Conservation (phyloP, 2,113 vertebrate species). For the Petaurus breviceps region DNA sequence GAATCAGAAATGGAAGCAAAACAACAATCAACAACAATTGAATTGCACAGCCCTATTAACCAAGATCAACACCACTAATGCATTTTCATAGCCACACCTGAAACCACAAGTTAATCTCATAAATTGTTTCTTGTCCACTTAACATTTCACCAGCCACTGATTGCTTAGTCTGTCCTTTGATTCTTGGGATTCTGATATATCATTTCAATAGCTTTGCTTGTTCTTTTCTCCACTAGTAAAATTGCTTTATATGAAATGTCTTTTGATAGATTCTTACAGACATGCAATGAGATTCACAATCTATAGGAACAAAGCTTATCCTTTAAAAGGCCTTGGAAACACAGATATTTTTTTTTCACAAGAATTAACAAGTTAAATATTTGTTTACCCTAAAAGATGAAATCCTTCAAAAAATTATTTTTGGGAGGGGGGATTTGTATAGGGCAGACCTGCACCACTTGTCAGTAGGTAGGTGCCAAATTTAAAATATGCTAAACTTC, state of each 20-base stretch:
- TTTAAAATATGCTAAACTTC: no score
- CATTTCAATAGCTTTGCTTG: background rate
- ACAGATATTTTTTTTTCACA: slow-evolving; percentile 7
- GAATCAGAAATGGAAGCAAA: background rate
- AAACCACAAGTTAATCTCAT: slow-evolving; percentile 57
- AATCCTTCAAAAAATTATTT: background rate
- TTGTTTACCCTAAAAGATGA: background rate
- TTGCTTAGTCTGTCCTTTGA: background rate
- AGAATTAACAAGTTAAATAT: slow-evolving; percentile 1
- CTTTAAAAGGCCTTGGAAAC: background rate
- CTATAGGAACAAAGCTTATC: background rate
- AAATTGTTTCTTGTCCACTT: slow-evolving; percentile 47
- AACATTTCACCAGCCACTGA: slow-evolving; percentile 23
- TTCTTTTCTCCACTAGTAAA: background rate
- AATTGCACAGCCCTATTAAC: slow-evolving; percentile 39
- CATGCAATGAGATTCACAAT: background rate
- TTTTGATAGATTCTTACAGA: background rate
- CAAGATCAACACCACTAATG: background rate
- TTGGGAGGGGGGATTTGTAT: no score
- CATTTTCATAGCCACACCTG: slow-evolving; percentile 26
- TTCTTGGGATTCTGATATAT: background rate
- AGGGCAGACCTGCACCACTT: no score
- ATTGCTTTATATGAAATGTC: background rate
- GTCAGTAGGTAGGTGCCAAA: no score
- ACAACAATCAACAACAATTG: background rate